Evolutionary conservation across 2,113 vertebrate genomes (phyloP).

Genomic region (Pao palembangensis): DNA sequence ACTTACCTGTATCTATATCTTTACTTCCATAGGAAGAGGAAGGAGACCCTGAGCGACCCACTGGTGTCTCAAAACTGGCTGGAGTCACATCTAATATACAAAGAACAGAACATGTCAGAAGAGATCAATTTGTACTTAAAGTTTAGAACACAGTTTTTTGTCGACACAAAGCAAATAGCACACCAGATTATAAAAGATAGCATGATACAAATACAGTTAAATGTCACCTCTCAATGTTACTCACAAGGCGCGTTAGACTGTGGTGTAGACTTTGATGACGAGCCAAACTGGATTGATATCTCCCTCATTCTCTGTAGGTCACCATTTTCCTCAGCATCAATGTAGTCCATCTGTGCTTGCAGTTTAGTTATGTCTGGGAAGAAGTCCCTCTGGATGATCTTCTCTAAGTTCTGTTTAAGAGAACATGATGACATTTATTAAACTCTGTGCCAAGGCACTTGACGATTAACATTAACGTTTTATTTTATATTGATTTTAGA

Average conservation of each 20-base stretch:
- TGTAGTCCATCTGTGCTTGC: conserved; percentile 91
- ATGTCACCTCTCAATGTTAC: conserved; percentile 24
- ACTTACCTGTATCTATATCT: conserved; percentile 75
- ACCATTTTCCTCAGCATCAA: conserved; percentile 92
- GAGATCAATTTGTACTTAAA: neutral
- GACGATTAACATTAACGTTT: too few relatives aligned
- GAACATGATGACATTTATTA: neutral
- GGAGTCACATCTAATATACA: conserved; percentile 84
- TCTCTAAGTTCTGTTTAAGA: conserved; percentile 81
- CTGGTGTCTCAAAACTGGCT: conserved; percentile 92
- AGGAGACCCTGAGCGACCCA: conserved; percentile 73
- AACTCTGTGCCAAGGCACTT: neutral
- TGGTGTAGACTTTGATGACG: conserved; percentile 81
- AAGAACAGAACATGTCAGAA: neutral
- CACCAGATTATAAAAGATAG: neutral
- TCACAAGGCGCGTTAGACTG: conserved; percentile 86
- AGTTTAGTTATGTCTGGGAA: conserved; percentile 94
- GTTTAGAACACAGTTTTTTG: neutral
- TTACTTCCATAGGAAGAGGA: conserved; percentile 62
- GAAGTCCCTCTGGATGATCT: conserved; percentile 94
- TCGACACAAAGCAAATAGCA: neutral
- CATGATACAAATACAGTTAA: neutral
- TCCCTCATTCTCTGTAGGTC: conserved; percentile 93
- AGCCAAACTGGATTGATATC: conserved; percentile 92
- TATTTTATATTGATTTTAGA: too few relatives aligned